Evolutionary conservation across 2,888 invertebrate species (phyloP).

Genomic region (Asteroscopus sphinx): DNA sequence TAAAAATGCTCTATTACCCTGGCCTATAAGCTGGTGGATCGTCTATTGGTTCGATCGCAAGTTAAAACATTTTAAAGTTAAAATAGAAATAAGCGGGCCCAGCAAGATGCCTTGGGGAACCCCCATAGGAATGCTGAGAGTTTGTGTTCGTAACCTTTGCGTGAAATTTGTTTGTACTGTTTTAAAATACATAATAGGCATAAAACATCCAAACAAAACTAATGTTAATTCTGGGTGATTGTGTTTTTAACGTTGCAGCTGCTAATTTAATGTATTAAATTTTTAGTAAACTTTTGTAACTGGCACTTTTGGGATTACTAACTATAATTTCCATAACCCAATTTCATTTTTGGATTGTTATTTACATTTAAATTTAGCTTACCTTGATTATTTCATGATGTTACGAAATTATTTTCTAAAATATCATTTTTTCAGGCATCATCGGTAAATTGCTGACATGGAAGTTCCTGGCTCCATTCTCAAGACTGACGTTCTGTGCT

Average conservation of each 20-base stretch:
- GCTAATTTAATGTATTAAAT: neutral
- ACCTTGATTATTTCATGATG: neutral
- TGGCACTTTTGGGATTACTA: neutral
- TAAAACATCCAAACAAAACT: neutral
- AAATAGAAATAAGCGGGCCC: neutral
- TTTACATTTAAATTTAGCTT: no score
- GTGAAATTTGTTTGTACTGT: neutral
- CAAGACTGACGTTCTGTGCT: constrained; percentile 93
- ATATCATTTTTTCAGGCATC: constrained; percentile 84
- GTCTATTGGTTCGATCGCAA: no score
- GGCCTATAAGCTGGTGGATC: neutral
- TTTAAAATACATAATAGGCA: neutral
- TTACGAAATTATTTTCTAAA: no score
- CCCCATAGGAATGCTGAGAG: neutral
- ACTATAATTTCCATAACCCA: neutral
- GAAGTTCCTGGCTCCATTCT: constrained; percentile 91
- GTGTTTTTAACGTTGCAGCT: neutral
- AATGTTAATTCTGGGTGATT: no score
- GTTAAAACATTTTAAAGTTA: no score
- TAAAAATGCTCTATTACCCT: no score
- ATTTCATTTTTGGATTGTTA: neutral
- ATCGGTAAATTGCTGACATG: constrained; percentile 89
- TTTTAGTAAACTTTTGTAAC: neutral
- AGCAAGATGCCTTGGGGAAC: neutral
- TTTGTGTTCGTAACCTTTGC: neutral